A percentile compares a stretch with the other conserved stretches of the same genome.
phyloP scores from a whole-genome alignment of 2,888 invertebrate species.

The Podotricha telesiphe region DNA sequence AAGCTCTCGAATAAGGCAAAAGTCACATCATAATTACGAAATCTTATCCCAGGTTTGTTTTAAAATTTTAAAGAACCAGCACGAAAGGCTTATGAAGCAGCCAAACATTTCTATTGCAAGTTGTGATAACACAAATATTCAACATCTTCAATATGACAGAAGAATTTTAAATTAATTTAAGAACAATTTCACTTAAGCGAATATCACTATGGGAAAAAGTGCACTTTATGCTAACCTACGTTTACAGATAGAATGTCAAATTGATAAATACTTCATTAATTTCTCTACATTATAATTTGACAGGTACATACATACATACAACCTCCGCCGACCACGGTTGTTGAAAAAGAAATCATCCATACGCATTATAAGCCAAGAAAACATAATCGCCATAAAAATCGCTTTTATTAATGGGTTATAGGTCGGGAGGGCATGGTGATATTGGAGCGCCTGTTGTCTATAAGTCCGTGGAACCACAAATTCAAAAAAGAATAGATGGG shows the following conservation, averaged over 20 bases:
- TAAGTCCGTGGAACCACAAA: constrained; percentile 52
- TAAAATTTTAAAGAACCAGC: constrained; percentile 43
- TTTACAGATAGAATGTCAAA: background rate
- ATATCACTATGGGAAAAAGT: background rate
- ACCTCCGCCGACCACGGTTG: constrained; percentile 56
- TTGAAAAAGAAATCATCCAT: constrained; percentile 61
- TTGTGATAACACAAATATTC: constrained; percentile 39
- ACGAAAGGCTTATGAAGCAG: constrained; percentile 59
- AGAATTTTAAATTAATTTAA: constrained; percentile 3
- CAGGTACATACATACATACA: constrained; percentile 66
- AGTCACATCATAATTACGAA: constrained; percentile 46
- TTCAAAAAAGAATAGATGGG: constrained; percentile 67
- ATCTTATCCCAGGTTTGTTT: constrained; percentile 61
- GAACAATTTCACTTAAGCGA: background rate
- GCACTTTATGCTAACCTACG: constrained; percentile 27
- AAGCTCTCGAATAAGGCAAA: constrained; percentile 49
- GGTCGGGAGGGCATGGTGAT: constrained; percentile 56
- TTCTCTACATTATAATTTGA: constrained; percentile 37
- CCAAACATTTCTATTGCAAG: constrained; percentile 37
- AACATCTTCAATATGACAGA: background rate
- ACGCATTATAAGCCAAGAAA: constrained; percentile 63
- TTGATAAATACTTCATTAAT: constrained; percentile 14
- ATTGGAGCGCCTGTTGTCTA: constrained; percentile 48
- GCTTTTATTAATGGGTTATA: constrained; percentile 65
- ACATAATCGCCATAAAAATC: constrained; percentile 63